Conservation (phyloP, 2,888 invertebrate species). For the Eupithecia insigniata region DNA sequence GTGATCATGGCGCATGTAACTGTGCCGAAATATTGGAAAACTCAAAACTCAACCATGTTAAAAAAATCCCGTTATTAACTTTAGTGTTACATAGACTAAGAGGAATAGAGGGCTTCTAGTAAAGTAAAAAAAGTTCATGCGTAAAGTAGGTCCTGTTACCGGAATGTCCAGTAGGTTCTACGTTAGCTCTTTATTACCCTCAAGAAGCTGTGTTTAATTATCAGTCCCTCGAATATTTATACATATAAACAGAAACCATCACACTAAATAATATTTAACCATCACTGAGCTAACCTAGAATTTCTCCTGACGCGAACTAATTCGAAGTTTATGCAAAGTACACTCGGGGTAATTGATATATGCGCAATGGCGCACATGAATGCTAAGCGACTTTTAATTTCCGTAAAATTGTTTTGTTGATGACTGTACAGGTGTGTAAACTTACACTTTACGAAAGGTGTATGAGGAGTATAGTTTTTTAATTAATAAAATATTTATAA, state of each 20-base stretch:
- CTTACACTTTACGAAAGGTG: slow-evolving; percentile 38
- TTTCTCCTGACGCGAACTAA: slow-evolving; percentile 47
- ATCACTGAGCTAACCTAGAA: slow-evolving; percentile 35
- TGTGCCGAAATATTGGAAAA: too few species aligned
- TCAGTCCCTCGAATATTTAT: slow-evolving; percentile 8
- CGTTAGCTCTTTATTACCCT: background rate
- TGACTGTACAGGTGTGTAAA: slow-evolving; percentile 39
- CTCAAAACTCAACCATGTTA: too few species aligned
- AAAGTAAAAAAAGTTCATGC: too few species aligned
- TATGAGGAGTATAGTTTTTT: slow-evolving; percentile 15
- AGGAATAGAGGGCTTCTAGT: too few species aligned
- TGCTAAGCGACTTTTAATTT: slow-evolving; percentile 52
- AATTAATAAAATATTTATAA: background rate
- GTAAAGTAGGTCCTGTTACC: too few species aligned
- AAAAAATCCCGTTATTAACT: too few species aligned
- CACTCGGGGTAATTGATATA: slow-evolving; percentile 50
- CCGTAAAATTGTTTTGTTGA: slow-evolving; percentile 50
- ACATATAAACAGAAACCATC: slow-evolving; percentile 7
- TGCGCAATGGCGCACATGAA: slow-evolving; percentile 34
- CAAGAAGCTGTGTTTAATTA: background rate
- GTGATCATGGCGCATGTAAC: too few species aligned
- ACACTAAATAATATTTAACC: slow-evolving; percentile 31
- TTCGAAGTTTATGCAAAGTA: slow-evolving; percentile 51
- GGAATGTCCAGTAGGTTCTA: background rate
- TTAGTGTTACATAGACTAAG: too few species aligned